These are phyloP conservation scores for Beris chalybata DNA, from an alignment of 2,888 invertebrate species.

Conservation along the genomic window DNA sequence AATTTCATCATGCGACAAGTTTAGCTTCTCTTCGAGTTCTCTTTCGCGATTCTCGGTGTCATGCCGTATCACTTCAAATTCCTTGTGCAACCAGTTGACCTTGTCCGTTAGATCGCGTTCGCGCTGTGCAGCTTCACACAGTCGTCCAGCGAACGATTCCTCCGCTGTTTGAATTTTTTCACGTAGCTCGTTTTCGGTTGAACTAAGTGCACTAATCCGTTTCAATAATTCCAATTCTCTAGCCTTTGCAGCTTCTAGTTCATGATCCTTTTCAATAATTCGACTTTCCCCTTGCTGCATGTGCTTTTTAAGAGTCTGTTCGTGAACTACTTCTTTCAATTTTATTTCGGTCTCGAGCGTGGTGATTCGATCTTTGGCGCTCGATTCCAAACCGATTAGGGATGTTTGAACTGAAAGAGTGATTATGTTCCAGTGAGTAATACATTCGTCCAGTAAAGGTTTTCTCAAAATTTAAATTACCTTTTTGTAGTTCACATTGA, in stretches of 20 bases:
- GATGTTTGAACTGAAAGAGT: conserved; percentile 60
- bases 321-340: conserved; percentile 47
- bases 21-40: conserved; percentile 52
- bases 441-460: neutral
- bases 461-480: conserved; percentile 41
- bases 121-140: conserved; percentile 45
- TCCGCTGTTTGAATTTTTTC: conserved; percentile 48
- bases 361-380: conserved; percentile 48
- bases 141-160: conserved; percentile 44
- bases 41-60: conserved; percentile 49
- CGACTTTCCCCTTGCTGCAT: conserved; percentile 47
- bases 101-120: conserved; percentile 51
- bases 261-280: conserved; percentile 47
- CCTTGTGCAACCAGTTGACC: conserved; percentile 48
- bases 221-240: conserved; percentile 48
- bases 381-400: conserved; percentile 53
- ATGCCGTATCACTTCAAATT: conserved; percentile 48
- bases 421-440: neutral
- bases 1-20: conserved; percentile 53
- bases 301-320: conserved; percentile 46
- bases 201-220: conserved; percentile 45
- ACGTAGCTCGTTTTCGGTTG: conserved; percentile 47
- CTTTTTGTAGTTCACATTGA: conserved; percentile 52
- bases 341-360: conserved; percentile 48
- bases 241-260: conserved; percentile 55